Conservation (phyloP, 2,113 vertebrate genomes). For the Neotragus pygmaeus region DNA sequence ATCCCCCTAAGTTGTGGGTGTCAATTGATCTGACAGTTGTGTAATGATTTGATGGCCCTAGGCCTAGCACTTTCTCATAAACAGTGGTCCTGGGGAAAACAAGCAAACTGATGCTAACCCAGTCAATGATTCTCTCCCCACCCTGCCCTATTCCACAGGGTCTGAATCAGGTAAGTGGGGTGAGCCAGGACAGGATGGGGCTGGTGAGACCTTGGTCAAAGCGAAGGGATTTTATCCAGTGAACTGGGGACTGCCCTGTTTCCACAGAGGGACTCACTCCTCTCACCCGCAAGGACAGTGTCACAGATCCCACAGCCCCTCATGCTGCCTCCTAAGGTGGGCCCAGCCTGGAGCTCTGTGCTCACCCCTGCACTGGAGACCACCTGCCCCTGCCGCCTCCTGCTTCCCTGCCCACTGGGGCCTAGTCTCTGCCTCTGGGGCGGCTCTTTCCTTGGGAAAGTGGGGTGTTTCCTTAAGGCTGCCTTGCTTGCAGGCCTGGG, state of each 20-base stretch:
- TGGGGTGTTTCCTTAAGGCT: neutral
- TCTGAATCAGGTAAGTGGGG: neutral
- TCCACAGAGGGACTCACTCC: neutral
- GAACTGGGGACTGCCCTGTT: neutral
- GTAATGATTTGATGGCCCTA: neutral
- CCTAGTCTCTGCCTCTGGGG: neutral
- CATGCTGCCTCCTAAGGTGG: neutral
- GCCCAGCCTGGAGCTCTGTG: neutral
- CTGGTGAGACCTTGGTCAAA: neutral
- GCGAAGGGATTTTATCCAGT: neutral
- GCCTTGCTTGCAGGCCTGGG: neutral
- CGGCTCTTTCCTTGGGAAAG: neutral
- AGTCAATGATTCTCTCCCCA: too few species aligned
- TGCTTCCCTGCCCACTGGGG: neutral
- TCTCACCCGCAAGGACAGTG: neutral
- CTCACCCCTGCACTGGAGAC: neutral
- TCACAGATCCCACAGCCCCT: neutral
- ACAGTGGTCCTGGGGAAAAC: neutral
- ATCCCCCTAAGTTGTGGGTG: neutral
- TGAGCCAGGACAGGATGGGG: neutral
- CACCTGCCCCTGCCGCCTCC: accelerated
- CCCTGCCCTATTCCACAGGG: neutral
- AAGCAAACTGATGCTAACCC: neutral
- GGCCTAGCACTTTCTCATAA: neutral
- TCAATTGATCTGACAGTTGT: neutral